Evolutionary conservation across 37 sponge, comb jelly and placozoan species (phyloP).

Genomic region (Corticium candelabrum): DNA sequence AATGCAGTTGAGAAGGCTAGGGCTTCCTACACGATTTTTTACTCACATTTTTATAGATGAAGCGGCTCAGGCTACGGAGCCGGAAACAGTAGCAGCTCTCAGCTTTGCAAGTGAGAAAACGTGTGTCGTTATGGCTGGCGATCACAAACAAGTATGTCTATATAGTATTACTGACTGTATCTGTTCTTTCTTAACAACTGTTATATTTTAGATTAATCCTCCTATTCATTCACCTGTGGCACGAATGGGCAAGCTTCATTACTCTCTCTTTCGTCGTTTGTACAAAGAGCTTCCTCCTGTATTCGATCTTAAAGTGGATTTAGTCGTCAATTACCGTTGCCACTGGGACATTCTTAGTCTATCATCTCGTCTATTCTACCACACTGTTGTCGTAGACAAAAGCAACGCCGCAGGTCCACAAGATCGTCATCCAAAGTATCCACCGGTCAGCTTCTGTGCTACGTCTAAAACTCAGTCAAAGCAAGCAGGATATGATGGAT

Average conservation of each 20-base stretch:
- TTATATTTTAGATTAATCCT: conserved; percentile 2
- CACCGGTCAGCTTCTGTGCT: background rate
- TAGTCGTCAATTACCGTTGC: background rate
- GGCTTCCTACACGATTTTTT: background rate
- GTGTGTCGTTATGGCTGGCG: background rate
- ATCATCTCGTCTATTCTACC: background rate
- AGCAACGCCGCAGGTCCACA: background rate
- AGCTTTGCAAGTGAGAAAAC: background rate
- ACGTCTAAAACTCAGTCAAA: background rate
- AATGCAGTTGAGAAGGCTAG: background rate
- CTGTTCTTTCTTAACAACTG: no score
- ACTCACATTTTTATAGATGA: background rate
- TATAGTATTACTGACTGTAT: no score
- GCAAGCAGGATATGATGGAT: background rate
- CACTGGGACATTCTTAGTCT: background rate
- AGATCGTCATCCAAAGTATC: background rate
- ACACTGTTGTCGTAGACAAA: background rate
- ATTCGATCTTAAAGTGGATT: background rate
- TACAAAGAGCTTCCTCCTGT: background rate
- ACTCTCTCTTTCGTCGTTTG: background rate
- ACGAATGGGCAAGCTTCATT: background rate
- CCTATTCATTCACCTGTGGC: background rate
- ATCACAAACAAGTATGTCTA: background rate
- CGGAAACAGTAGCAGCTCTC: background rate
- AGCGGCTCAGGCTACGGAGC: conserved; percentile 1